These are phyloP conservation scores for Helogale parvula DNA, from an alignment of 2,113 vertebrate species.

Conservation along the genomic window DNA sequence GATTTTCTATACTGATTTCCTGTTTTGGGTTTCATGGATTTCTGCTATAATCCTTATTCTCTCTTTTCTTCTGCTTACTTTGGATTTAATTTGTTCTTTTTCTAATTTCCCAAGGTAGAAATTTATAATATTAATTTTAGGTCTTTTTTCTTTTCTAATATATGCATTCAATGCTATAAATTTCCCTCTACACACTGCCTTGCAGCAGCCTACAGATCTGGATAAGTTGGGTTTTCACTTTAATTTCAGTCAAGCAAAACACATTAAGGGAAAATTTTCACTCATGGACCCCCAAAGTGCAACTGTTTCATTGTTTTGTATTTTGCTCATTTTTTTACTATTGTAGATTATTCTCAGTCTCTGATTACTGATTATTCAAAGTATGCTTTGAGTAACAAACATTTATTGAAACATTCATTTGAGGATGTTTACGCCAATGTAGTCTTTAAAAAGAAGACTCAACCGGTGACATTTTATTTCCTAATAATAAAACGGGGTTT, in stretches of 20 bases:
- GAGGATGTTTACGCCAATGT: background rate
- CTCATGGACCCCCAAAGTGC: background rate
- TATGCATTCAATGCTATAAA: background rate
- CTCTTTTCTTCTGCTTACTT: background rate
- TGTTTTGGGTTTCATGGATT: background rate
- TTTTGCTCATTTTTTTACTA: background rate
- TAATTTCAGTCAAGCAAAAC: conserved; percentile 20
- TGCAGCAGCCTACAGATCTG: background rate
- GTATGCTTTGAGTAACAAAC: background rate
- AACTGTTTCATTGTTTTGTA: background rate
- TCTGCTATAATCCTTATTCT: background rate
- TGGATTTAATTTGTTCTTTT: background rate
- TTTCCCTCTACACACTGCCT: background rate
- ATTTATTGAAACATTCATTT: background rate
- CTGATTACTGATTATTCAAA: background rate
- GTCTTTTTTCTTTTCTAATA: background rate
- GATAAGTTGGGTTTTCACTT: background rate
- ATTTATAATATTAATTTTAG: background rate
- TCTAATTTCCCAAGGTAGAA: background rate
- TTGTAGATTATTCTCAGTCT: background rate
- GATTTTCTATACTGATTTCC: background rate
- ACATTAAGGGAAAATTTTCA: background rate
- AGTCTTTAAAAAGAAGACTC: background rate
- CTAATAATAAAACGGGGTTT: background rate
- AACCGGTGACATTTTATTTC: background rate